These are phyloP conservation scores for Axinella damicornis DNA, from an alignment of 37 sponge, comb jelly and placozoan genomes.

Conservation along the genomic window DNA sequence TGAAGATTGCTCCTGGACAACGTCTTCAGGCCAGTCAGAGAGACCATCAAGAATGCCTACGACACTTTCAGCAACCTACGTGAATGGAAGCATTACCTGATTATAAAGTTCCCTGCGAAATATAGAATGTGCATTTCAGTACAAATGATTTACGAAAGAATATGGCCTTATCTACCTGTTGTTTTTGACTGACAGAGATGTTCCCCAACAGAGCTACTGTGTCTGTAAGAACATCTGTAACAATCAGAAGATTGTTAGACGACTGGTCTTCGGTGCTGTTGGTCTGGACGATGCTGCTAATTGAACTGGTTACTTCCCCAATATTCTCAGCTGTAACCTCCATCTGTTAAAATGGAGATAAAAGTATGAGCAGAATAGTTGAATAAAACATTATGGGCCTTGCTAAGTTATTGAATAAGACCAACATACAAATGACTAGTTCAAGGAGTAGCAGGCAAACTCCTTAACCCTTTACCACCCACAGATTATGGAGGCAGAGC, in stretches of 20 bases:
- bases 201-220: neutral
- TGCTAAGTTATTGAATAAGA: too few species aligned
- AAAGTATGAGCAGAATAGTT: neutral
- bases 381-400: too few species aligned
- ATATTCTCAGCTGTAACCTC: neutral
- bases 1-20: conserved; percentile 21
- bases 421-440: too few species aligned
- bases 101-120: too few species aligned
- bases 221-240: neutral
- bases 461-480: too few species aligned
- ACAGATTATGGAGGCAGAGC: too few species aligned
- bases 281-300: conserved; percentile 6
- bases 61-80: conserved; percentile 25
- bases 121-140: too few species aligned
- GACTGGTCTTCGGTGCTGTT: conserved; percentile 31
- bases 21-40: conserved; percentile 49
- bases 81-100: too few species aligned
- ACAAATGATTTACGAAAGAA: too few species aligned
- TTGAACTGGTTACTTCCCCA: neutral
- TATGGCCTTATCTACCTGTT: neutral
- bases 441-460: too few species aligned
- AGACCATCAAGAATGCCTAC: conserved; percentile 31
- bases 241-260: conserved; percentile 32
- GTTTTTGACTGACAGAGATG: neutral
- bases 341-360: neutral